phyloP scores from a whole-genome alignment of 2,797 vertebrate species.

The Urocyon cinereoargenteus region DNA sequence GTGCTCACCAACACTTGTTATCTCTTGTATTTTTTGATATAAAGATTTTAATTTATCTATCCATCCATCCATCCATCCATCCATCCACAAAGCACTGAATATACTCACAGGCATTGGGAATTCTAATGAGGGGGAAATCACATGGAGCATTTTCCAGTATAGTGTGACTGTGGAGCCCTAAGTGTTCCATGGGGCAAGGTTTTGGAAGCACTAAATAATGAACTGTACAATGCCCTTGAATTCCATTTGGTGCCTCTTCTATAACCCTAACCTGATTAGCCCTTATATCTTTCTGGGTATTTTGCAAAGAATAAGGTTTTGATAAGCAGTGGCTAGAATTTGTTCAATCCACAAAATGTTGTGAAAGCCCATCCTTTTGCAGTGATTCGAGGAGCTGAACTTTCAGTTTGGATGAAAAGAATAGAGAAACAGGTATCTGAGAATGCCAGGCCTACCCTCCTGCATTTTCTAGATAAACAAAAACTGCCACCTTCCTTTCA shows the following conservation, averaged over 20 bases:
- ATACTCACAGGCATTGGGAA: background rate
- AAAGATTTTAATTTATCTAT: background rate
- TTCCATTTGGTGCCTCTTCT: background rate
- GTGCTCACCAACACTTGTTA: background rate
- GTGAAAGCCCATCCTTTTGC: background rate
- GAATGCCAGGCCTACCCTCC: background rate
- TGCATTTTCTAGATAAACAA: conserved; percentile 70
- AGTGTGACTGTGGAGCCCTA: background rate
- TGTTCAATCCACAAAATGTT: background rate
- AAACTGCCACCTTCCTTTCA: conserved; percentile 75
- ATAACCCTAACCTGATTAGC: background rate
- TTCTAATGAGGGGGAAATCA: background rate
- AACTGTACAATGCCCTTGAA: background rate
- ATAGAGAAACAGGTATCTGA: conserved; percentile 5
- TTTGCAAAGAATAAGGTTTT: conserved; percentile 40
- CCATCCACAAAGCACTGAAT: background rate
- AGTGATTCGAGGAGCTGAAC: background rate
- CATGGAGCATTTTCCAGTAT: background rate
- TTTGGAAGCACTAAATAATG: background rate
- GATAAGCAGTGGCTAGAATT: background rate
- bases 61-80: background rate
- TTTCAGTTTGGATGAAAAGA: conserved; percentile 37
- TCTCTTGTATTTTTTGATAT: background rate
- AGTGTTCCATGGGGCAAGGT: background rate
- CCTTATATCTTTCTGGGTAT: background rate